phyloP scores from a whole-genome alignment of 2,888 invertebrate species.

The Branchipolynoe longqiensis region DNA sequence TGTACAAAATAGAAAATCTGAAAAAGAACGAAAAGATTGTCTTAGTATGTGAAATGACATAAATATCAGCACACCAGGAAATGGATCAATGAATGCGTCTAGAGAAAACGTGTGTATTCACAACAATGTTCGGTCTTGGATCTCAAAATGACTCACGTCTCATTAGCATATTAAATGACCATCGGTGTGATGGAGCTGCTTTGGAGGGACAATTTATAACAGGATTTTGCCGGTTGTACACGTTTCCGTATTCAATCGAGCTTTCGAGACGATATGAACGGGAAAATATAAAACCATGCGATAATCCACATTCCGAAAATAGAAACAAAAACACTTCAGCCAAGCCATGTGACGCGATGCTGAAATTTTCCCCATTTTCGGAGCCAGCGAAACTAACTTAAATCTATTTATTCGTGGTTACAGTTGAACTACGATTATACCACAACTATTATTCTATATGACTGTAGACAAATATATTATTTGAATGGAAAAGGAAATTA shows the following conservation, averaged over 20 bases:
- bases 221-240: conserved; percentile 25
- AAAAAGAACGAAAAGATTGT: conserved; percentile 62
- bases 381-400: background rate
- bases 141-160: conserved; percentile 58
- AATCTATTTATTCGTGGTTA: background rate
- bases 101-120: background rate
- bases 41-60: background rate
- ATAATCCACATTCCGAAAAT: conserved; percentile 55
- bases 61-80: conserved; percentile 10
- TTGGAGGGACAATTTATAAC: background rate
- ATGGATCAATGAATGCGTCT: conserved; percentile 37
- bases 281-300: conserved; percentile 45
- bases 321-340: conserved; percentile 60
- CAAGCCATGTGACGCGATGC: conserved; percentile 64
- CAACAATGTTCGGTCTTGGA: conserved; percentile 39
- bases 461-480: background rate
- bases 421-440: background rate
- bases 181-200: background rate
- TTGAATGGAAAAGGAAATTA: background rate
- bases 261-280: conserved; percentile 11
- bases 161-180: conserved; percentile 62
- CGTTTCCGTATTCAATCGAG: conserved; percentile 24
- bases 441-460: background rate
- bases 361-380: conserved; percentile 51
- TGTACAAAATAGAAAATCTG: conserved; percentile 74